A percentile compares a stretch with the other conserved stretches of the same genome.
Conservation (phyloP, 2,888 invertebrate genomes). For the Colletes collaris region DNA sequence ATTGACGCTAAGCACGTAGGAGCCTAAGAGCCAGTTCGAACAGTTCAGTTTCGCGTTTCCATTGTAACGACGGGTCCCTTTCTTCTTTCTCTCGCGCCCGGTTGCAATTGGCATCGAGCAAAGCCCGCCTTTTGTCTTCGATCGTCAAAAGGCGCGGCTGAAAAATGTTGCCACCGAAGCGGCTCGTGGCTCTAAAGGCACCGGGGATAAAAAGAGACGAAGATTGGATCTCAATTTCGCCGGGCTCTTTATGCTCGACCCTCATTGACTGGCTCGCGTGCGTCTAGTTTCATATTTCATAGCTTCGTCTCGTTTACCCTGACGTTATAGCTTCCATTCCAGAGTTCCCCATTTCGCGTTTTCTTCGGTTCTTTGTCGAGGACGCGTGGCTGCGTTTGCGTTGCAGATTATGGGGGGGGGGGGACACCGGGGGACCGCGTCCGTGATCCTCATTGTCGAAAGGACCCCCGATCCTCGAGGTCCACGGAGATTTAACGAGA, state of each 20-base stretch:
- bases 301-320: constrained; percentile 27
- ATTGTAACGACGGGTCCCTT: background rate
- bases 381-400: constrained; percentile 9
- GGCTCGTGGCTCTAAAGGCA: background rate
- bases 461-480: too few species aligned
- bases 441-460: too few species aligned
- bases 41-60: background rate
- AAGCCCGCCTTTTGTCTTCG: constrained; percentile 33
- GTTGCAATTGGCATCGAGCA: constrained; percentile 12
- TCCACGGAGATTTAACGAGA: too few species aligned
- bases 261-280: constrained; percentile 32
- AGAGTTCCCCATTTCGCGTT: constrained; percentile 14
- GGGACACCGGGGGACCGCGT: background rate
- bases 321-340: constrained; percentile 18
- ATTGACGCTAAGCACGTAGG: too few species aligned
- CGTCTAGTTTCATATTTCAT: constrained; percentile 52
- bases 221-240: constrained; percentile 33
- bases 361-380: constrained; percentile 4
- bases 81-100: background rate
- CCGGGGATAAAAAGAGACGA: background rate
- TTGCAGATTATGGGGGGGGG: background rate
- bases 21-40: too few species aligned
- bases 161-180: background rate
- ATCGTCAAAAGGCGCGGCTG: constrained; percentile 15
- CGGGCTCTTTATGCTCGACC: constrained; percentile 9